Percentiles rank a stretch among this genome's conserved stretches.
Conservation (phyloP, 2,113 vertebrate genomes). For the Larimichthys polyactis region DNA sequence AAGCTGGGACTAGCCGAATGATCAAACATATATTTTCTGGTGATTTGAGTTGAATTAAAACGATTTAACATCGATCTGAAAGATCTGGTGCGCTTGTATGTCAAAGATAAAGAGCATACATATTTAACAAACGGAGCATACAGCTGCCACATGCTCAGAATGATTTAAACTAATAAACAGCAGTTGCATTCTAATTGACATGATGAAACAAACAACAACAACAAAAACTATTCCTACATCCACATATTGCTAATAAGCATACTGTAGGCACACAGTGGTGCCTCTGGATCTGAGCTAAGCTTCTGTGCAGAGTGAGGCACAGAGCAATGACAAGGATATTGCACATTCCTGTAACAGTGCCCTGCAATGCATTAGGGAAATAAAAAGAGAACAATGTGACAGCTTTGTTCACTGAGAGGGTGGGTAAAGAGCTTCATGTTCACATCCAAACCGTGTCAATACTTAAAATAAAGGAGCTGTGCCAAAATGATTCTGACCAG, state of each 20-base stretch:
- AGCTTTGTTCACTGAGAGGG: constrained; percentile 41
- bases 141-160: background rate
- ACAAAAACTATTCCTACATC: background rate
- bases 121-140: background rate
- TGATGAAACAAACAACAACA: background rate
- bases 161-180: background rate
- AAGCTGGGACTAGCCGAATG: background rate
- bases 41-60: background rate
- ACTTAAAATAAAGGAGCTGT: constrained; percentile 12
- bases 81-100: no score
- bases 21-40: background rate
- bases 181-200: background rate
- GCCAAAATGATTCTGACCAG: background rate
- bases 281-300: constrained; percentile 17
- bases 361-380: constrained; percentile 64
- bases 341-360: constrained; percentile 47
- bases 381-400: constrained; percentile 54
- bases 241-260: background rate
- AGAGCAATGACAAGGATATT: constrained; percentile 66
- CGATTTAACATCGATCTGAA: no score
- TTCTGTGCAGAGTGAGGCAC: constrained; percentile 35
- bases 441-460: constrained; percentile 27
- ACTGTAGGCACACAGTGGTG: background rate
- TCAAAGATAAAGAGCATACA: background rate
- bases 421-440: constrained; percentile 29